Evolutionary conservation across 2,797 vertebrate genomes (phyloP).

Genomic region (Eulemur albifrons): DNA sequence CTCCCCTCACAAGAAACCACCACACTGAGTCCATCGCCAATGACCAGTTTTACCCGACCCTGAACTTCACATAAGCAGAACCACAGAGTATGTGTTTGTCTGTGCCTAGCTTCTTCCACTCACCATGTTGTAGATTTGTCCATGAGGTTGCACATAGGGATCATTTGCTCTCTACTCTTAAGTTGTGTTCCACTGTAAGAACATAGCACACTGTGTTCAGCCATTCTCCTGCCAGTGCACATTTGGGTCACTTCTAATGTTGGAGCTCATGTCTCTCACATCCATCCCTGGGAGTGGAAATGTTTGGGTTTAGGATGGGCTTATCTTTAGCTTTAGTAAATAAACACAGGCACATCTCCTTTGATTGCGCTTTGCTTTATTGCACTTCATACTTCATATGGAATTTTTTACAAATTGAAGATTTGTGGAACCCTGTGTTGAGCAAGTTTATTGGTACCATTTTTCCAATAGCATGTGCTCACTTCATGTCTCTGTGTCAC

Average conservation of each 20-base stretch:
- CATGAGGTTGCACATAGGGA: not conserved
- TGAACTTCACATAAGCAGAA: not conserved
- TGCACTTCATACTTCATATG: not conserved
- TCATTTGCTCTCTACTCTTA: not conserved
- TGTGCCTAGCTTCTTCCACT: not conserved
- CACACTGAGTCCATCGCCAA: not conserved
- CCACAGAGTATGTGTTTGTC: not conserved
- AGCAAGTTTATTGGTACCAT: not conserved
- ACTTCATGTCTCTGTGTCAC: not conserved
- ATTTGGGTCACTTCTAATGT: not conserved
- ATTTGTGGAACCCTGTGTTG: not conserved
- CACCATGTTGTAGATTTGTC: not conserved
- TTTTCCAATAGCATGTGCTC: not conserved
- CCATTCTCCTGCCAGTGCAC: not conserved
- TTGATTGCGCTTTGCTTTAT: not conserved
- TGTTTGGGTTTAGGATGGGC: not conserved
- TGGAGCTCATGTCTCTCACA: not conserved
- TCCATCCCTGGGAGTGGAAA: no score
- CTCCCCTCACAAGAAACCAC: no score
- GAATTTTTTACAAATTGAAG: not conserved
- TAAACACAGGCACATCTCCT: not conserved
- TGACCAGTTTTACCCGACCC: not conserved
- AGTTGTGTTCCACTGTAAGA: not conserved
- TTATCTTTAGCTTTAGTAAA: not conserved
- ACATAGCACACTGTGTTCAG: not conserved